Conservation (phyloP, 2,888 invertebrate genomes). For the Epirrhoe tristata region DNA sequence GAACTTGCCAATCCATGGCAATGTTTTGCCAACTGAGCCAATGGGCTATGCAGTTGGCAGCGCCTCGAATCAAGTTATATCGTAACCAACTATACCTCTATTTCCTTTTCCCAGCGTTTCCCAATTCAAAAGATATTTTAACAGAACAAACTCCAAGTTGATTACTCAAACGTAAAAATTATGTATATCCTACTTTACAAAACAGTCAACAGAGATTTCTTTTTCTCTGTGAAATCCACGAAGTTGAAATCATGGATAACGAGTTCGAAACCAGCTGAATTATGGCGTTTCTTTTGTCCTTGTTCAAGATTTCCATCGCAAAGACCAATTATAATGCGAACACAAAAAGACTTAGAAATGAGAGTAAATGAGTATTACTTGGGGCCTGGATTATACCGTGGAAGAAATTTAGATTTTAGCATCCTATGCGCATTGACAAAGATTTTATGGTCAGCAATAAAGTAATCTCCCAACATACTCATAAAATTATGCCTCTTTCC, state of each 20-base stretch:
- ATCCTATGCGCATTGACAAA: too few species aligned
- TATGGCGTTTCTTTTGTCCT: slow-evolving; percentile 46
- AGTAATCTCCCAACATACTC: too few species aligned
- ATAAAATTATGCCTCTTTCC: too few species aligned
- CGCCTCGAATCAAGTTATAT: too few species aligned
- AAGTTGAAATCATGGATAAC: slow-evolving; percentile 50
- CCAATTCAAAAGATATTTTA: slow-evolving; percentile 1
- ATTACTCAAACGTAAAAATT: slow-evolving; percentile 35
- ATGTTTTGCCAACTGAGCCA: too few species aligned
- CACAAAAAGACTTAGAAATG: slow-evolving; percentile 8
- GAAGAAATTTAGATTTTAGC: background rate
- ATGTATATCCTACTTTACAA: slow-evolving; percentile 29
- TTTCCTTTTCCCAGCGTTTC: too few species aligned
- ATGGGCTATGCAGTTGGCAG: too few species aligned
- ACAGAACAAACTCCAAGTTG: slow-evolving; percentile 25
- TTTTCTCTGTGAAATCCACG: slow-evolving; percentile 33
- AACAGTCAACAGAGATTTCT: slow-evolving; percentile 29
- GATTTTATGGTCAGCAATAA: too few species aligned
- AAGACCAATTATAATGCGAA: slow-evolving; percentile 43
- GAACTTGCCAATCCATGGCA: too few species aligned
- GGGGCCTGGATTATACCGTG: background rate
- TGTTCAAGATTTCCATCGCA: slow-evolving; percentile 43
- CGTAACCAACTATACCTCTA: too few species aligned
- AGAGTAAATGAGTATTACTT: slow-evolving; percentile 11
- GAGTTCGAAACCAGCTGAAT: slow-evolving; percentile 53